Conservation (phyloP, 2,888 invertebrate species). For the Podabrus alpinus region DNA sequence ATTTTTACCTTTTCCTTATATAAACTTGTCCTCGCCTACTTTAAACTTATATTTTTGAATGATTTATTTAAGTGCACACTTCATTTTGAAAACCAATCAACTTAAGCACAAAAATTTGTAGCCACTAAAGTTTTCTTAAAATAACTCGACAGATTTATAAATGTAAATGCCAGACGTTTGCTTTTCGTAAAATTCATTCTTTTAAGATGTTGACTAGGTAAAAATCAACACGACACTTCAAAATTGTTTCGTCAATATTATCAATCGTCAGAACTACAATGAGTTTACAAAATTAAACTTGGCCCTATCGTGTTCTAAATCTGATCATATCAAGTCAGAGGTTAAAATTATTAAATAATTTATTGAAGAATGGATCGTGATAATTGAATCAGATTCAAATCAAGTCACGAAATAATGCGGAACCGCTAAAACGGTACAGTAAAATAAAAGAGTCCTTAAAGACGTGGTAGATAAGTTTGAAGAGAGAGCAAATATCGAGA, state of each 20-base stretch:
- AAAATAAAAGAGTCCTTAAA: slow-evolving; percentile 37
- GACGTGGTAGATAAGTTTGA: slow-evolving; percentile 28
- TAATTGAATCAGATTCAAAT: slow-evolving; percentile 50
- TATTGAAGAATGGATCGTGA: slow-evolving; percentile 45
- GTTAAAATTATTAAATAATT: slow-evolving; percentile 38
- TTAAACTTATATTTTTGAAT: neutral
- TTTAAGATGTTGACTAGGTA: neutral
- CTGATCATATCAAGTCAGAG: slow-evolving; percentile 21
- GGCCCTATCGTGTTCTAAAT: neutral
- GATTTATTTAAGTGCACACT: neutral
- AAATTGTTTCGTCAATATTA: neutral
- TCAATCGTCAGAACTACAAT: neutral
- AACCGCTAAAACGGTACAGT: slow-evolving; percentile 39
- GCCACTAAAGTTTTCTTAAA: neutral
- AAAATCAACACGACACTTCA: neutral
- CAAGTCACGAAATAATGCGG: slow-evolving; percentile 48
- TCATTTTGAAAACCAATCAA: neutral
- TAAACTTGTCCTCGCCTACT: neutral
- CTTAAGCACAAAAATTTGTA: neutral
- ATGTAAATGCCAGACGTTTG: neutral
- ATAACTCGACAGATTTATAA: neutral
- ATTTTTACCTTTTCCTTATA: slow-evolving; percentile 17
- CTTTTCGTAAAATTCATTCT: neutral
- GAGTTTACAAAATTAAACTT: neutral
- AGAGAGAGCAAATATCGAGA: slow-evolving; percentile 28